phyloP scores from a whole-genome alignment of 1,140 invertebrate species.

The Thaumatotibia leucotreta region DNA sequence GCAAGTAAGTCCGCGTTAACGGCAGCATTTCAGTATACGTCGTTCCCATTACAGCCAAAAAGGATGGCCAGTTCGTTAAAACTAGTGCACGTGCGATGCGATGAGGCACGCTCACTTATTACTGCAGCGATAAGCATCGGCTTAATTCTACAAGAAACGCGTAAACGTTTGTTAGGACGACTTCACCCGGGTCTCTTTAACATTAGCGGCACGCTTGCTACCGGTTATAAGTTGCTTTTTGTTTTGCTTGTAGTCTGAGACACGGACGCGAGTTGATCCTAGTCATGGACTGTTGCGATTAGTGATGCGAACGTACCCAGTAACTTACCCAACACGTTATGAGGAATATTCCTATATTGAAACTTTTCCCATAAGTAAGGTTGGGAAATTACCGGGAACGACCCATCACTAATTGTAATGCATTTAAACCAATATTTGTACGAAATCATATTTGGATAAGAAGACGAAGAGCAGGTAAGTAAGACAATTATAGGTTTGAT shows the following conservation, averaged over 20 bases:
- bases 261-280: not conserved
- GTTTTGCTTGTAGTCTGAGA: not conserved
- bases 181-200: constrained; percentile 43
- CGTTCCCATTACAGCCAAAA: constrained; percentile 18
- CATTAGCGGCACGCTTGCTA: constrained; percentile 67
- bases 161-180: constrained; percentile 58
- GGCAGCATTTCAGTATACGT: not conserved
- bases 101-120: constrained; percentile 50
- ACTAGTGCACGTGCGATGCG: constrained; percentile 66
- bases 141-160: constrained; percentile 65
- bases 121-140: constrained; percentile 59
- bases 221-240: constrained; percentile 53
- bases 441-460: too few species aligned
- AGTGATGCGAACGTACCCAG: too few species aligned
- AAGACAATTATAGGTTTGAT: too few species aligned
- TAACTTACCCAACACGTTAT: too few species aligned
- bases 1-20: too few species aligned
- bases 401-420: too few species aligned
- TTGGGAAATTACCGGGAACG: too few species aligned
- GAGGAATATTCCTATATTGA: too few species aligned
- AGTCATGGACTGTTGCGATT: too few species aligned
- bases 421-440: too few species aligned
- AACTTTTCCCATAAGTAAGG: too few species aligned
- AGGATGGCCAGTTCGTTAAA: constrained; percentile 45
- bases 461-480: too few species aligned